Percentiles rank a stretch among this genome's conserved stretches.
These are phyloP conservation scores for Tadarida brasiliensis DNA, from an alignment of 2,797 vertebrate species.

Conservation along the genomic window DNA sequence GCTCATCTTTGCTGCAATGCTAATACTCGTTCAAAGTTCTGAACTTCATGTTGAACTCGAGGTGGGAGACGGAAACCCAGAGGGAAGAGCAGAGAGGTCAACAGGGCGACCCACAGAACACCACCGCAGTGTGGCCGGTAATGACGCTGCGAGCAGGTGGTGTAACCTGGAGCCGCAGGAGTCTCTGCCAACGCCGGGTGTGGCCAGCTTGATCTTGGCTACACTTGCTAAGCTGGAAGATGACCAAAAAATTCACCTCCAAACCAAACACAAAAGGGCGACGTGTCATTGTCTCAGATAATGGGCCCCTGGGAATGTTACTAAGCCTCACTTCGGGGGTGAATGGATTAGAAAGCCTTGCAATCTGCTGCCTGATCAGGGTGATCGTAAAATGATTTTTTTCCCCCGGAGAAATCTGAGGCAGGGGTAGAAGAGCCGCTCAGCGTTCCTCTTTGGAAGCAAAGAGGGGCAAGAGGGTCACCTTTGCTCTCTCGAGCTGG, in stretches of 20 bases:
- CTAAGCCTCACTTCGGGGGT: not conserved
- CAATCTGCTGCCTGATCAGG: not conserved
- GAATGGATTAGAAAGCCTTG: not conserved
- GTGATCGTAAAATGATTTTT: not conserved
- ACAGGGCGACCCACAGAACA: not conserved
- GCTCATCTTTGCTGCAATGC: not conserved
- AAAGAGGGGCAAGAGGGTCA: slow-evolving; percentile 79
- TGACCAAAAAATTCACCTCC: not conserved
- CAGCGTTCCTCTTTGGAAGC: rapidly evolving
- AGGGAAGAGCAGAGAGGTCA: not conserved
- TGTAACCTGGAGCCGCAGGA: not conserved
- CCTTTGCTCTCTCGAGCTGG: slow-evolving; percentile 98
- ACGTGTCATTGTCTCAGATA: not conserved
- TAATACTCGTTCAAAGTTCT: not conserved
- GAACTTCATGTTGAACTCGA: slow-evolving; percentile 6
- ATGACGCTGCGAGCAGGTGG: not conserved
- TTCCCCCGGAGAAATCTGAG: not conserved
- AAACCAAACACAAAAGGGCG: not conserved
- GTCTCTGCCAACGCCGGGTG: not conserved
- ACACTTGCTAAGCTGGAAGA: not conserved
- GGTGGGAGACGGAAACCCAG: not conserved
- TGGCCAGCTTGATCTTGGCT: not conserved
- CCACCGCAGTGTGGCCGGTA: rapidly evolving
- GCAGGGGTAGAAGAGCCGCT: not conserved
- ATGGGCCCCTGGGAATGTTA: not conserved